Conservation (phyloP, 2,797 vertebrate genomes). For the Bryconaethiops microstoma region DNA sequence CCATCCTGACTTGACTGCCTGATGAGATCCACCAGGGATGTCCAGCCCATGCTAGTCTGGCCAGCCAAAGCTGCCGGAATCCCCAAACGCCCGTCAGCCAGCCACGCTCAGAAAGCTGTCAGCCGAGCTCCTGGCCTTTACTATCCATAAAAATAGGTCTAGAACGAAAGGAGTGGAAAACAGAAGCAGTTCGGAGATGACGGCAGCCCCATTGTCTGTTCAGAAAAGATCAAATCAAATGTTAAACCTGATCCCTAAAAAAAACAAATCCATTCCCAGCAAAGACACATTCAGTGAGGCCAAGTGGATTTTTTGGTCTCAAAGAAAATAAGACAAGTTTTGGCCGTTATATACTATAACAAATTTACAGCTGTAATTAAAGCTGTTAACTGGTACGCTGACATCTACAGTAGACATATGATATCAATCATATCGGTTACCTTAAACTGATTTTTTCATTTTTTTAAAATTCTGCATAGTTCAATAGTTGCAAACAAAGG, state of each 20-base stretch:
- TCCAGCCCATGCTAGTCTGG: conserved; percentile 8
- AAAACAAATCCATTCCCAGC: neutral
- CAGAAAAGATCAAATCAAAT: neutral
- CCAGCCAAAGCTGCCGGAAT: conserved; percentile 19
- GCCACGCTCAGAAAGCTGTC: conserved; percentile 5
- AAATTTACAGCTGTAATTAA: no score
- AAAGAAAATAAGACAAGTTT: no score
- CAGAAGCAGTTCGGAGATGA: neutral
- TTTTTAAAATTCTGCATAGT: no score
- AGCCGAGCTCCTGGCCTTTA: conserved; percentile 9
- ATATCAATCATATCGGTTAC: no score
- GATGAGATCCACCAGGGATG: conserved; percentile 43
- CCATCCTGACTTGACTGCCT: conserved; percentile 39
- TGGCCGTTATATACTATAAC: no score
- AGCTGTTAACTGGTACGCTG: no score
- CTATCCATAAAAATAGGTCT: conserved; percentile 13
- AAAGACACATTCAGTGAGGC: neutral
- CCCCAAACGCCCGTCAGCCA: conserved; percentile 20
- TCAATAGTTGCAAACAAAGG: no score
- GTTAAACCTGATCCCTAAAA: neutral
- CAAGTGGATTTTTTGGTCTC: no score
- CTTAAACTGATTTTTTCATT: no score
- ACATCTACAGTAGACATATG: no score
- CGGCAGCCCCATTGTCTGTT: neutral
- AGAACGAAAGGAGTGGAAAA: neutral